These are phyloP conservation scores for Sylvicapra grimmia DNA, from an alignment of 2,113 vertebrate genomes.

Conservation along the genomic window DNA sequence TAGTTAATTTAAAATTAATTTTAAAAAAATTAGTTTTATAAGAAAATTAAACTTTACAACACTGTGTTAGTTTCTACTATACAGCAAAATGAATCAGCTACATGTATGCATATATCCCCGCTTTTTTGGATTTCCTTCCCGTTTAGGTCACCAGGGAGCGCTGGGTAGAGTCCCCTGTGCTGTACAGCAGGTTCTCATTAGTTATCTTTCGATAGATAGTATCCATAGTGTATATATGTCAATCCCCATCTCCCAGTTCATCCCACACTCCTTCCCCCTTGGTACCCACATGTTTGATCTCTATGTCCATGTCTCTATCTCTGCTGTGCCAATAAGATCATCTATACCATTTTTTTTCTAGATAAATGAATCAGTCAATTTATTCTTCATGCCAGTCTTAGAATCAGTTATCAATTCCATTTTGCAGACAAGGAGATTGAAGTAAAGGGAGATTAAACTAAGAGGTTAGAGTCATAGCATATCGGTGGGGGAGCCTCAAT, in stretches of 20 bases:
- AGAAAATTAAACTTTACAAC: neutral
- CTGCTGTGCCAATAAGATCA: neutral
- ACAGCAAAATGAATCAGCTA: neutral
- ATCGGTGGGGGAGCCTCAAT: accelerated
- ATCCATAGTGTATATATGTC: neutral
- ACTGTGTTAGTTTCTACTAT: neutral
- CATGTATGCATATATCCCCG: neutral
- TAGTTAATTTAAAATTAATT: neutral
- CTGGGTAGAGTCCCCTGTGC: neutral
- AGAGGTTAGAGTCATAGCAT: neutral
- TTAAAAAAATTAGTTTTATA: neutral
- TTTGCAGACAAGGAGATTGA: neutral
- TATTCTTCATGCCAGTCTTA: neutral
- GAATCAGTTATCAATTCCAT: neutral
- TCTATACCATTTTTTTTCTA: neutral
- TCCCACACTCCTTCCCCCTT: neutral
- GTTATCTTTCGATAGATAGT: neutral
- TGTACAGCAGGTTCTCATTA: neutral
- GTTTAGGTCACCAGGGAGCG: neutral
- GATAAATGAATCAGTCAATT: neutral
- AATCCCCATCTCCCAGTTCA: neutral
- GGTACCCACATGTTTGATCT: neutral
- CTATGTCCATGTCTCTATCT: neutral
- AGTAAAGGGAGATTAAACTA: neutral
- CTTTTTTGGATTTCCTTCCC: neutral